Conservation (phyloP, 37 sponge, comb jelly and placozoan species). For the Diacarnus erythraeanus region DNA sequence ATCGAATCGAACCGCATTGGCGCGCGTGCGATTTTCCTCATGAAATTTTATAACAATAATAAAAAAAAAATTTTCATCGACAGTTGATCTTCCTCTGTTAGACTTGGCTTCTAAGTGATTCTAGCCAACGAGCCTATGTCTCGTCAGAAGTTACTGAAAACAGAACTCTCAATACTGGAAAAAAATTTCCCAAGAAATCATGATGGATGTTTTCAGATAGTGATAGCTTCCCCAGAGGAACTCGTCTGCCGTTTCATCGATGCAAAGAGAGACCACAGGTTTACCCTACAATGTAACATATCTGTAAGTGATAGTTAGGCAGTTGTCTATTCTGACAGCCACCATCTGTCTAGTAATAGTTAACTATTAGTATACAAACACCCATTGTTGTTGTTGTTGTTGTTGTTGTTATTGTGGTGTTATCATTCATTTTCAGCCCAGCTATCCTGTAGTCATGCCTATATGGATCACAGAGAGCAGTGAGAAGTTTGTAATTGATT, state of each 20-base stretch:
- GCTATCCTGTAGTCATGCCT: constrained; percentile 75
- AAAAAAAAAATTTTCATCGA: too few relatives aligned
- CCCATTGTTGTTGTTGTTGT: not conserved
- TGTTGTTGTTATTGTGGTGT: too few relatives aligned
- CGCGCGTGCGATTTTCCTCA: too few relatives aligned
- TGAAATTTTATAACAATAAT: too few relatives aligned
- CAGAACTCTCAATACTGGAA: constrained; percentile 80
- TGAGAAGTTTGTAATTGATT: constrained; percentile 34
- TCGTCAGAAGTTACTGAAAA: not conserved
- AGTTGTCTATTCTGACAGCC: too few relatives aligned
- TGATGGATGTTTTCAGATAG: constrained; percentile 56
- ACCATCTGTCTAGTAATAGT: not conserved
- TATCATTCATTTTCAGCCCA: too few relatives aligned
- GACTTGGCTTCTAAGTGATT: too few relatives aligned
- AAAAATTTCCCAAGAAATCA: constrained; percentile 60
- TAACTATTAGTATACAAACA: not conserved
- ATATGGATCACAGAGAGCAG: constrained; percentile 68
- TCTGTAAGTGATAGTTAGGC: constrained; percentile 50
- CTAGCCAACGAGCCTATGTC: constrained; percentile 10
- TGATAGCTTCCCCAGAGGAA: constrained; percentile 64
- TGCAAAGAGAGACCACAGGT: constrained; percentile 16
- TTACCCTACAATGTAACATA: constrained; percentile 63
- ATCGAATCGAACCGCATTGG: too few relatives aligned
- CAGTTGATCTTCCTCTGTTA: too few relatives aligned
- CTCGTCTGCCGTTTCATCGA: constrained; percentile 67